Base-by-base conservation (phyloP, 2,888 invertebrate species). In the Neocrepidodera transversa region DNA sequence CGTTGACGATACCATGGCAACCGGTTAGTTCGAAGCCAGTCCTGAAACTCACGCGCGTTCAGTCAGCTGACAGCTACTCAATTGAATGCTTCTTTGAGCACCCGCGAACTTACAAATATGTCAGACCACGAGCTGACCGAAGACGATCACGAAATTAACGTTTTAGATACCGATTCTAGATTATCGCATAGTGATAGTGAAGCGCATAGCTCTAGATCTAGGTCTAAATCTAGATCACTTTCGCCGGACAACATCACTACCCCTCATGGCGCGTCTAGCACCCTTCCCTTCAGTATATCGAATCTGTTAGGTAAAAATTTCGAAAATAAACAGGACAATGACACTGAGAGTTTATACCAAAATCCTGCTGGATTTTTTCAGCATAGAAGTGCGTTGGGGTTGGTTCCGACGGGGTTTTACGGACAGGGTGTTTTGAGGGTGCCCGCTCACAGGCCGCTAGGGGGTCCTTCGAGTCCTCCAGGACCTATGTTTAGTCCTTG, bases 241-340 rank as follows among this genome's bases (percentile, higher is more conserved):
- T 78, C 76, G 61, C 79, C 79, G 4, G 85, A 74, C 59, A 84
- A 84, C 60, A 82, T 83, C 77, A 60, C 82, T 74, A 69, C 75
- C 20, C 65, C 76, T 14, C 68, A 67, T 82, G 13, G 84, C 79
- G 71, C 84, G 77, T 83, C 83, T 72, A 84, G 85, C 42, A 84
- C 84, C 36, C 74, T 92, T 68, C 89, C 91, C 58, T 92, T 92
- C 81, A 91, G 91, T 79, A 92, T 92, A 84, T 91, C 91, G 28
- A 85, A 91, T 73, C 82, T 92, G 71, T 81, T 91, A 73, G 90
- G 89, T n/a, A 89, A 89, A 79, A 88, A 88, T 66, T 88, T 88
- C 69, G 89, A 88, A 28, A 86, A 87, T 86, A 83, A 85, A 71
- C 68, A 73, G 2, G 83, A 83, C 55, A 62, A 65, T 45, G 74